Conservation (phyloP, 2,888 invertebrate species). For the Aradus depressus region DNA sequence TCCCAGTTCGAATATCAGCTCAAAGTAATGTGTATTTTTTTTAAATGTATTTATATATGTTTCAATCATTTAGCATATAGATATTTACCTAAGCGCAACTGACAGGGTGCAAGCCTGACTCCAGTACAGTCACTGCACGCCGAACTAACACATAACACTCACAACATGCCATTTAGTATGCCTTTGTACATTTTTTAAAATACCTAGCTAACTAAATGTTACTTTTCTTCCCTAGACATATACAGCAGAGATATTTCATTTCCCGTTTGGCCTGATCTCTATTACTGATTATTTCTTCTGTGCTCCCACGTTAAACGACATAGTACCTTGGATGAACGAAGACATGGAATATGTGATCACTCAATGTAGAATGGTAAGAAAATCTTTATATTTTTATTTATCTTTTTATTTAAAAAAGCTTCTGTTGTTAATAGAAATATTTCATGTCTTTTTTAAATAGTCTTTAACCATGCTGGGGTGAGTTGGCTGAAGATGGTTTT, state of each 20-base stretch:
- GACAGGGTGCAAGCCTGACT: no score
- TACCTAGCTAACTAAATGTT: background rate
- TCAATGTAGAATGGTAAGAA: constrained; percentile 6
- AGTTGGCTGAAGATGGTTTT: no score
- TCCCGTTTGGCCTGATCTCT: constrained; percentile 48
- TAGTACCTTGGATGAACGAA: constrained; percentile 44
- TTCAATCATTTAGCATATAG: no score
- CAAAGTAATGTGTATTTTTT: no score
- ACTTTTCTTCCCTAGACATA: constrained; percentile 48
- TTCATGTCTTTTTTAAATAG: constrained; percentile 35
- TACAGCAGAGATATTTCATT: constrained; percentile 47
- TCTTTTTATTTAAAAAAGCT: background rate
- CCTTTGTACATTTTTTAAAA: background rate
- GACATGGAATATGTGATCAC: constrained; percentile 13
- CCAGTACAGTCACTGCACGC: no score
- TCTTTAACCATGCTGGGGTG: no score
- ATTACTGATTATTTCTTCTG: constrained; percentile 49
- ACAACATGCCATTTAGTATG: no score
- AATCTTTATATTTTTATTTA: constrained; percentile 1
- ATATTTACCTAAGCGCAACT: no score
- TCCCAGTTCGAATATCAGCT: no score
- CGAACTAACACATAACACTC: no score
- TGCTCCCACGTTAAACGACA: constrained; percentile 47
- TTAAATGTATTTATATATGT: no score
- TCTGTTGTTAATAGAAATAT: constrained; percentile 35